A percentile compares a stretch with the other conserved stretches of the same genome.
Conservation (phyloP, 2,888 invertebrate species). For the Apamea sordens region DNA sequence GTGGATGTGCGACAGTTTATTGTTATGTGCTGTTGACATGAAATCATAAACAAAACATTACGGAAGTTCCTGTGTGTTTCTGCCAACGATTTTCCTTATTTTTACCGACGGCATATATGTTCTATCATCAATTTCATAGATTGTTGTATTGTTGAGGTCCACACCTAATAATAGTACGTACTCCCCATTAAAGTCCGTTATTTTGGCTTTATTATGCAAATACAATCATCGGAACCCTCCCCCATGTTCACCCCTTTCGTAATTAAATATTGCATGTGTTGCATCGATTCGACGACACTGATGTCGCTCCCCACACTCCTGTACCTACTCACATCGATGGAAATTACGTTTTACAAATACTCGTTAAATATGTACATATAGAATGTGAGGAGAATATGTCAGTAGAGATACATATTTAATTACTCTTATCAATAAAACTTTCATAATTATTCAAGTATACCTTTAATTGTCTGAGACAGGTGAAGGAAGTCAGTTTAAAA, state of each 20-base stretch:
- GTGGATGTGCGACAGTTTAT: conserved; percentile 22
- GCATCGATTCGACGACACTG: conserved; percentile 60
- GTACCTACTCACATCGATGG: conserved; percentile 47
- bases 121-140: not conserved
- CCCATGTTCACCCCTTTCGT: conserved; percentile 63
- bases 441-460: not conserved
- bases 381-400: not conserved
- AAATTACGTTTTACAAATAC: conserved; percentile 37
- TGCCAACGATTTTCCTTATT: not conserved
- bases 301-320: conserved; percentile 14
- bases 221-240: conserved; percentile 62
- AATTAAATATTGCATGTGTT: conserved; percentile 68
- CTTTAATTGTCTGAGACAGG: conserved; percentile 2
- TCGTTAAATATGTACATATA: conserved; percentile 11
- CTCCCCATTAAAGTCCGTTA: conserved; percentile 57
- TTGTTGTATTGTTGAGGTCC: conserved; percentile 15
- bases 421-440: not conserved
- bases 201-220: conserved; percentile 68
- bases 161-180: conserved; percentile 31
- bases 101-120: not conserved
- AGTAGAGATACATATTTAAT: not conserved
- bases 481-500: not conserved
- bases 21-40: conserved; percentile 21
- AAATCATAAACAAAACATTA: conserved; percentile 22
- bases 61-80: not conserved